phyloP scores from a whole-genome alignment of 2,113 vertebrate genomes.

The Candoia aspera region DNA sequence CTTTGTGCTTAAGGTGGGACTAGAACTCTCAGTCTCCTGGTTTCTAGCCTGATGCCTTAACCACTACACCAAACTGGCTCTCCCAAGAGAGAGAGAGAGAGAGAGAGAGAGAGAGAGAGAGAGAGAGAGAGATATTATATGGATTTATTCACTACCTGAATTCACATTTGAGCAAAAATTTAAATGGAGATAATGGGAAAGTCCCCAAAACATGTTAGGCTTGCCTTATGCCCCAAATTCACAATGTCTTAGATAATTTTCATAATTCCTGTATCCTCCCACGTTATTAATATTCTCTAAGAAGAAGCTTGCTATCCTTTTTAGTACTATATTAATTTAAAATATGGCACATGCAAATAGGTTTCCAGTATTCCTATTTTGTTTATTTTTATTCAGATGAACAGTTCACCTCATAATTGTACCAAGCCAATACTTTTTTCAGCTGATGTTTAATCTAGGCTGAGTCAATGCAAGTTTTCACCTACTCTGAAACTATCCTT shows the following conservation, averaged over 20 bases:
- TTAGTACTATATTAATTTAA: not conserved
- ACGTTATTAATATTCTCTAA: not conserved
- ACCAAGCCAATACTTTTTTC: not conserved
- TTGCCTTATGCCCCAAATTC: not conserved
- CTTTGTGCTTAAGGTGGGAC: too few species aligned
- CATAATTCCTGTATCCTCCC: not conserved
- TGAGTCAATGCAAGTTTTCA: not conserved
- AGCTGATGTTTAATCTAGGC: not conserved
- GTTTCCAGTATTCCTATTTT: not conserved
- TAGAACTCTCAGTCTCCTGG: too few species aligned
- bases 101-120: too few species aligned
- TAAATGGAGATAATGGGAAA: not conserved
- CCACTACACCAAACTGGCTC: too few species aligned
- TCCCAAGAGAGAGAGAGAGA: too few species aligned
- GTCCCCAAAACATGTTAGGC: not conserved
- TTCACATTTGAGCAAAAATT: not conserved
- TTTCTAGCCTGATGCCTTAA: too few species aligned
- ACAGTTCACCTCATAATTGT: not conserved
- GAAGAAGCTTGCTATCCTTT: not conserved
- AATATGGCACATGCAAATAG: not conserved
- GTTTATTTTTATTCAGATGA: not conserved
- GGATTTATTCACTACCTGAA: not conserved
- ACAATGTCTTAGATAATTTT: not conserved
- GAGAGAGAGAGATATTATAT: too few species aligned
- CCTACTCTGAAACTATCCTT: not conserved